Base-by-base conservation (phyloP, 2,113 vertebrate species). In the Nothoprocta pentlandii region DNA sequence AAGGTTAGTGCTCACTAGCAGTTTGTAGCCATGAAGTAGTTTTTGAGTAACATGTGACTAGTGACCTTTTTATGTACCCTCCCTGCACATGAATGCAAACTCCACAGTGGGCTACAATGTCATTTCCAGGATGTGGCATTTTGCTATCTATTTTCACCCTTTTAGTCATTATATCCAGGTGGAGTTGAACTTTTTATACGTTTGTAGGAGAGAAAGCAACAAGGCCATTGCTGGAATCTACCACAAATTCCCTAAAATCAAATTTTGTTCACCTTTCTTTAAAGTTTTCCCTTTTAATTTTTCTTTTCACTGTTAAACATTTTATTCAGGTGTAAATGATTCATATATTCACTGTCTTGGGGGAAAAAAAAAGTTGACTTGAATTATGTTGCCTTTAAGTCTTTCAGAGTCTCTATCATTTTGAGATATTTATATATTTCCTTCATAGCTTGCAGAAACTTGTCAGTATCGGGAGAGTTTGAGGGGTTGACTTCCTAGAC, bases 361-460 rank as follows among this genome's bases (percentile, higher is more conserved):
- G 97, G 97, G 94, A 97, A 59, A 91, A 89, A 73, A 84, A 77
- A 85, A 97, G 63, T 96, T 98, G 98, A 94, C 95, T 93, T 97
- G 97, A 89, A 92, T 97, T 97, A 97, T 98, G 85, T 97, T 97
- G 96, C 98, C 95, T 97, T 98, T 98, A 99, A 99, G 99, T 99
- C 99, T 99, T 98, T 98, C 97, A 97, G 95, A 70, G 95, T 96
- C 97, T 98, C 94, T 91, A 20, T 97, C 91, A 94, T 81, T 98
- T 91, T 95, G 93, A 91, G 46, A 97, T 98, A 96, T 98, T 98
- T 98, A 97, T 98, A 97, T 98, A 94, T 96, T 97, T 97, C 96
- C 97, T 97, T 98, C 93, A 77, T 98, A 96, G 97, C 97, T 97
- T 97, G 97, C 97, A 92, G 95, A 98, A 97, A 98, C 93, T 90